Conservation (phyloP, 2,888 invertebrate species). For the Herminia tarsipennalis region DNA sequence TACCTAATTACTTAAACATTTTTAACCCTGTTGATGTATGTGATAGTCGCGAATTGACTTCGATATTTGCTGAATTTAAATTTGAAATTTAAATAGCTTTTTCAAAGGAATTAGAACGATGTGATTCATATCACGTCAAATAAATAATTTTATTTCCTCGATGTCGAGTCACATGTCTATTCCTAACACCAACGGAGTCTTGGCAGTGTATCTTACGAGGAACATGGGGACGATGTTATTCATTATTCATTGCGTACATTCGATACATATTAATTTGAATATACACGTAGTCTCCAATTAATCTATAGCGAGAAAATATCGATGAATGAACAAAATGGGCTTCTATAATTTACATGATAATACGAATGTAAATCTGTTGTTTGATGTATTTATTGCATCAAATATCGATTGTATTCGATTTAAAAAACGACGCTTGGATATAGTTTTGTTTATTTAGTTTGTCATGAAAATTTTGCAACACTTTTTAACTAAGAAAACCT, state of each 20-base stretch:
- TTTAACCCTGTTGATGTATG: neutral
- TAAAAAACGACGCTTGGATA: too few relatives aligned
- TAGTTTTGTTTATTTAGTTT: too few relatives aligned
- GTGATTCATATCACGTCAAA: conserved; percentile 26
- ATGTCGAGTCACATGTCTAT: conserved; percentile 1
- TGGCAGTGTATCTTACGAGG: conserved; percentile 15
- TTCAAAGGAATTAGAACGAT: neutral
- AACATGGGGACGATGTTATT: conserved; percentile 7
- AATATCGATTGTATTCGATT: conserved; percentile 6
- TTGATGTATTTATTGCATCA: conserved; percentile 15
- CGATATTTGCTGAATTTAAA: neutral
- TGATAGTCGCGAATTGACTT: neutral
- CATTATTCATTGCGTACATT: conserved; percentile 24
- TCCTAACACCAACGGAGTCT: conserved; percentile 12
- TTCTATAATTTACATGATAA: conserved; percentile 33
- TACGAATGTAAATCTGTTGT: conserved; percentile 6
- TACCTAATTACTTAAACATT: neutral
- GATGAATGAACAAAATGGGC: conserved; percentile 17
- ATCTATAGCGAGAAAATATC: conserved; percentile 18
- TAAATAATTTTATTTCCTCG: conserved; percentile 7
- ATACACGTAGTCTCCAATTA: conserved; percentile 32
- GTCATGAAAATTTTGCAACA: too few relatives aligned
- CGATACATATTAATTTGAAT: conserved; percentile 26
- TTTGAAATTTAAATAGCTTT: neutral
- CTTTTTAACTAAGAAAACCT: too few relatives aligned